Evolutionary conservation across 35 echinoderm and acorn worm genomes (phyloP).

Genomic region (Ptychodera flava): DNA sequence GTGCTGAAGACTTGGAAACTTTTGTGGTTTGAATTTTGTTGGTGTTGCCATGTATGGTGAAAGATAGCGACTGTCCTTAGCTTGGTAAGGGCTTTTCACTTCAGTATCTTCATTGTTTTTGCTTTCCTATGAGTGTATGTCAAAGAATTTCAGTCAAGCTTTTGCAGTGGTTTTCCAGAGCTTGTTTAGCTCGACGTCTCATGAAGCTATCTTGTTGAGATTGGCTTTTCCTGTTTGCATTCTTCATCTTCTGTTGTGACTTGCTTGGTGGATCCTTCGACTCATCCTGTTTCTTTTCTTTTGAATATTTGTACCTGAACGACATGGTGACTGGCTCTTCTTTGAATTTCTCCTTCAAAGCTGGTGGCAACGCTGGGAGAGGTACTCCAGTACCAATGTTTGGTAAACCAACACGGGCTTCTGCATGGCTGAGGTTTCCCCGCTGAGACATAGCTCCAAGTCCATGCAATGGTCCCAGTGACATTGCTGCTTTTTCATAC

Average conservation of each 20-base stretch:
- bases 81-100: not conserved
- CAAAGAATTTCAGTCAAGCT: not conserved
- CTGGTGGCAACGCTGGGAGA: not conserved
- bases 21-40: not conserved
- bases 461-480: not conserved
- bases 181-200: not conserved
- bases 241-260: no score
- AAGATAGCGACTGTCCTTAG: not conserved
- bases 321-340: not conserved
- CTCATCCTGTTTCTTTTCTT: not conserved
- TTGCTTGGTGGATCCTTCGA: not conserved
- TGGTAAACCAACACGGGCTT: not conserved
- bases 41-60: not conserved
- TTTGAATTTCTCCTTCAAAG: not conserved
- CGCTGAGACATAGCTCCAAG: not conserved
- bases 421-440: not conserved
- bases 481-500: not conserved
- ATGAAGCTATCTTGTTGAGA: no score
- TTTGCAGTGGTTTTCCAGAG: not conserved
- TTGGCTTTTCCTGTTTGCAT: no score
- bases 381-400: not conserved
- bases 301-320: not conserved
- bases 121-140: not conserved
- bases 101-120: not conserved
- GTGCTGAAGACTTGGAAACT: not conserved